Base-by-base conservation (phyloP, 2,113 vertebrate species). In the Castor canadensis region DNA sequence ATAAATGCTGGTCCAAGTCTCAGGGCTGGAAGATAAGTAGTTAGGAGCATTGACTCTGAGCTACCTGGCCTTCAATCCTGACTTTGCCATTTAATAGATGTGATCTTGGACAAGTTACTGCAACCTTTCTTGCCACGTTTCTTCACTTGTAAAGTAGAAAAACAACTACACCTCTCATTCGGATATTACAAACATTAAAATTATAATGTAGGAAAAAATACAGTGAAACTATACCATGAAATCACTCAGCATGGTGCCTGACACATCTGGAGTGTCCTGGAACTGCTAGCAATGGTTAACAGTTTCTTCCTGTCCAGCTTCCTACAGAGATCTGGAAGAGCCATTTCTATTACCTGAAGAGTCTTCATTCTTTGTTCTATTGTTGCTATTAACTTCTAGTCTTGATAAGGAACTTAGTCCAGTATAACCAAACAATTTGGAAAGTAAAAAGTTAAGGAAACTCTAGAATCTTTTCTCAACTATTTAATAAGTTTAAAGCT, bases 401-500 rank as follows among this genome's bases (percentile, higher is more conserved):
- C n/a, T 52, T 86, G 35, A 87, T 87, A 76, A 93, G 81, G 73
- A 89, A 60, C 45, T 87, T 49, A 64, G 38, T 38, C 69, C 24
- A 90, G 38, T 38, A 60, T 69, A 90, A 84, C 20, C 54, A 60
- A 72, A 40, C 56, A 66, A 54, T 72, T 8, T 72, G 38, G 49
- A 86, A 94, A 66, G 40, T 22, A 91, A 80, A 45, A 79, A 28
- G 47, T 67, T 35, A 87, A 91, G 58, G 84, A 95, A n/a, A 13
- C 2, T 38, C 69, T 11, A 67, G 43, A 38, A 92, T 87, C 17
- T 95, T 93, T 58, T 79, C 47, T 75, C 32, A 84, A 69, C 8
- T 67, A 56, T 22, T 79, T 88, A 81, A 67, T 71, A 95, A 93
- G 60, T 43, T n/a, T 77, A 7, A 75, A 67, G 79, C 71, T 67